These are phyloP conservation scores for Cyclura pinguis DNA, from an alignment of 2,797 vertebrate species.

Conservation along the genomic window DNA sequence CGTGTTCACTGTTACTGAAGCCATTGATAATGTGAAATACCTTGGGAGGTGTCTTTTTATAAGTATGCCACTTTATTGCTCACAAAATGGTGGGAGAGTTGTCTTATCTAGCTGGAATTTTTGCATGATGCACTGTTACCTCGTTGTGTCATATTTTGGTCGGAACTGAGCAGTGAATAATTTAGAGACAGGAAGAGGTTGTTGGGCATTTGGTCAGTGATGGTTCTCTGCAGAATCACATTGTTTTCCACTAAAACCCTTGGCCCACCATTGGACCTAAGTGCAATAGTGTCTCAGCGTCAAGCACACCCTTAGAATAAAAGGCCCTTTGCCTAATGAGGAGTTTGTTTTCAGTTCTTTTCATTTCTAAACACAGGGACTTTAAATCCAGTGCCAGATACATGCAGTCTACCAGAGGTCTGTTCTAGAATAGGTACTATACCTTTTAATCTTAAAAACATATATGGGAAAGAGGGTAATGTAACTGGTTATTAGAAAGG, in stretches of 20 bases:
- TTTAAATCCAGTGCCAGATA: neutral
- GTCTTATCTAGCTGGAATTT: neutral
- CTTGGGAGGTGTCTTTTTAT: neutral
- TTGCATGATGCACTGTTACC: neutral
- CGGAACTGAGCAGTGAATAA: neutral
- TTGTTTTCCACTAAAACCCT: neutral
- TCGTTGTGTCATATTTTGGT: neutral
- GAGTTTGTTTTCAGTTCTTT: neutral
- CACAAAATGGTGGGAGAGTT: neutral
- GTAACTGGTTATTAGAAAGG: neutral
- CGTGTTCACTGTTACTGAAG: neutral
- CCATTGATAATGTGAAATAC: neutral
- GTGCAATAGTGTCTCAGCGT: neutral
- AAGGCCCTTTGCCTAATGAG: neutral
- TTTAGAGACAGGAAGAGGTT: neutral
- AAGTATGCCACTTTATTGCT: neutral
- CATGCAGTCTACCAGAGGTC: neutral
- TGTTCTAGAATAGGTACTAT: neutral
- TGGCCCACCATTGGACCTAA: neutral
- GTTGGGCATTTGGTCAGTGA: neutral
- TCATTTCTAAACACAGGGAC: neutral
- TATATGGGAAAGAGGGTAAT: neutral
- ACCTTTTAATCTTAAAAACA: neutral
- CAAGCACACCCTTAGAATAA: neutral
- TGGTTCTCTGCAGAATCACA: neutral